Base-by-base conservation (phyloP, 2,888 invertebrate genomes). In the Agrotis puta region DNA sequence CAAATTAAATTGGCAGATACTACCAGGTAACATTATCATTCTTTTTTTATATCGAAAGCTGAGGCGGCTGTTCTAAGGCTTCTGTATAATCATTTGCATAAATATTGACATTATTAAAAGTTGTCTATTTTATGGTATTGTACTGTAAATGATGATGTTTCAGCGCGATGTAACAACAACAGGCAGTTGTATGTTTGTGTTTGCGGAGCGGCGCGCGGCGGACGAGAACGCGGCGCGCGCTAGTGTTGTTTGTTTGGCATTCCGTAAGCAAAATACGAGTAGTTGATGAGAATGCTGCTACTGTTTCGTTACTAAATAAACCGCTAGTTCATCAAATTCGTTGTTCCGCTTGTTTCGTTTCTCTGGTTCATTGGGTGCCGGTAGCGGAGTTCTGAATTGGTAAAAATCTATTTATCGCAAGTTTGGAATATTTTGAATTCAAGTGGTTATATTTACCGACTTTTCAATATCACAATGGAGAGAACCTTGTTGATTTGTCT, bases 41-140 rank as follows among this genome's bases (percentile, higher is more conserved):
- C n/a, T n/a, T n/a, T n/a, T 89, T 89, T 90, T 88, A 88, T 86
- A 77, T 75, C 70, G 73, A 76, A 72, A 75, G 59, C 63, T 57
- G 66, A 77, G 77, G 68, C 66, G 66, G 59, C 33, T 59, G 50
- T 57, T 70, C 50, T 58, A 59, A 78, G 75, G 74, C 64, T 76
- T 77, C 74, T 58, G 62, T 80, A 61, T 74, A 76, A 82, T 82
- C 70, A 78, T 75, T 82, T 69, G 61, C 53, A 54, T 68, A 74
- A 85, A 87, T 81, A 77, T 85, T 81, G 72, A 73, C 65, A 69
- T 77, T 71, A 64, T 61, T 63, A 69, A 65, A 82, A 69, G 47
- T 74, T 62, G 43, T 58, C 24, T 54, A 63, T 71, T 78, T 56
- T 33, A 63, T 70, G 16, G 48, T 69, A 61, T 59, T 64, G 53